Conservation (phyloP, 2,888 invertebrate genomes). For the Clistopyga incitator region DNA sequence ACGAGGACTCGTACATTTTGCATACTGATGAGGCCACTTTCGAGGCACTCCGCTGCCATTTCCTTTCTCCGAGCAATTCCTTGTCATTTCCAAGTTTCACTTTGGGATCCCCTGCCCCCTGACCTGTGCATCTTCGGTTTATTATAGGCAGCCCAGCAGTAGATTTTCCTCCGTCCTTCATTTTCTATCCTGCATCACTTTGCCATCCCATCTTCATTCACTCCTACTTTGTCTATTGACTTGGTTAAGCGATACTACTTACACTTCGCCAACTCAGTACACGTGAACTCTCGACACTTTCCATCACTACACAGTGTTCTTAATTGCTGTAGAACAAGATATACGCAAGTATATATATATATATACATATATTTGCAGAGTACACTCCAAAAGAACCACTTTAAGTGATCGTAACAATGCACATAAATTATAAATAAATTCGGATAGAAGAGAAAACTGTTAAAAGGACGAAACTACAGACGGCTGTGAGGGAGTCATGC, state of each 20-base stretch:
- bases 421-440: slow-evolving; percentile 2
- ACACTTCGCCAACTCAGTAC: slow-evolving; percentile 12
- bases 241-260: slow-evolving; percentile 5
- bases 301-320: slow-evolving; percentile 8
- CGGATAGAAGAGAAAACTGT: background rate
- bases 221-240: slow-evolving; percentile 32
- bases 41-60: slow-evolving; percentile 75
- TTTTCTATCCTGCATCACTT: slow-evolving; percentile 52
- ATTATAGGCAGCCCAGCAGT: slow-evolving; percentile 55
- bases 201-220: slow-evolving; percentile 25
- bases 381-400: background rate
- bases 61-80: slow-evolving; percentile 75
- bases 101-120: slow-evolving; percentile 58
- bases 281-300: slow-evolving; percentile 17
- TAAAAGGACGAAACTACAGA: background rate
- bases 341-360: background rate
- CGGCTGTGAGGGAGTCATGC: slow-evolving; percentile 14
- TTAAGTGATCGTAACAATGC: slow-evolving; percentile 4
- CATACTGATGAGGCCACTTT: slow-evolving; percentile 81
- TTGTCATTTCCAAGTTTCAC: slow-evolving; percentile 76
- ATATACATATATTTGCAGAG: background rate
- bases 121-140: slow-evolving; percentile 62
- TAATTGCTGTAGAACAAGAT: slow-evolving; percentile 24
- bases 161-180: slow-evolving; percentile 28
- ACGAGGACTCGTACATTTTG: slow-evolving; percentile 76